Percentiles rank a stretch among this genome's conserved stretches.
Conservation (phyloP, 2,888 invertebrate species). For the Hypercompe scribonia region DNA sequence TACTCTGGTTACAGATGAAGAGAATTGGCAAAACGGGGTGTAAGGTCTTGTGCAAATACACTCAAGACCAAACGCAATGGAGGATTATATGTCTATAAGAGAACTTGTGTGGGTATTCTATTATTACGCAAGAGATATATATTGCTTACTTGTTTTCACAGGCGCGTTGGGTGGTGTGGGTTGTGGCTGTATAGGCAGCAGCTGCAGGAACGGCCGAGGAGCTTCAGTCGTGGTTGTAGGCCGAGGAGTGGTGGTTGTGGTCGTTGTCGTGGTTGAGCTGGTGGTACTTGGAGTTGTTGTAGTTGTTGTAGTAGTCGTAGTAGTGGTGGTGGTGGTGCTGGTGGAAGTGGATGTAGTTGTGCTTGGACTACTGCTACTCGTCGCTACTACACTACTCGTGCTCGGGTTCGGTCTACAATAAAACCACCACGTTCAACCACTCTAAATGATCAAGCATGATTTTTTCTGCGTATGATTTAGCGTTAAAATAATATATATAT, state of each 20-base stretch:
- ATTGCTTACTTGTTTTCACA: constrained; percentile 65
- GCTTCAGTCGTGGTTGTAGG: constrained; percentile 62
- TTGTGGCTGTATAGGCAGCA: constrained; percentile 74
- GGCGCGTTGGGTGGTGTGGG: constrained; percentile 59
- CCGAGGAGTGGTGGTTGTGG: constrained; percentile 65
- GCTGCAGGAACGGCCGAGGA: constrained; percentile 75
- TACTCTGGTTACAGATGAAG: too few relatives aligned
- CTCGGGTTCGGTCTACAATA: constrained; percentile 69
- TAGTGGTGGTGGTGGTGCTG: constrained; percentile 66
- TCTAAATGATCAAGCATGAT: constrained; percentile 31
- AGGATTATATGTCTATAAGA: not conserved
- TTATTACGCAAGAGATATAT: not conserved
- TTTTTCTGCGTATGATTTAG: not conserved
- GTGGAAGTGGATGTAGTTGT: constrained; percentile 71
- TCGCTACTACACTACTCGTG: constrained; percentile 64
- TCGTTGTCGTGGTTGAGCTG: constrained; percentile 72
- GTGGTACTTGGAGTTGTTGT: constrained; percentile 78
- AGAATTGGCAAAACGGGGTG: too few relatives aligned
- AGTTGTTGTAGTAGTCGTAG: constrained; percentile 71
- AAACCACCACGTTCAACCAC: constrained; percentile 46
- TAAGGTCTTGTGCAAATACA: too few relatives aligned
- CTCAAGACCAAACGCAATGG: not conserved
- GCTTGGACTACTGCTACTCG: constrained; percentile 69
- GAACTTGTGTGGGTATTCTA: not conserved
- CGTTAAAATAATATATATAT: not conserved